Evolutionary conservation across 2,797 vertebrate genomes (phyloP).

Genomic region (Labroides dimidiatus): DNA sequence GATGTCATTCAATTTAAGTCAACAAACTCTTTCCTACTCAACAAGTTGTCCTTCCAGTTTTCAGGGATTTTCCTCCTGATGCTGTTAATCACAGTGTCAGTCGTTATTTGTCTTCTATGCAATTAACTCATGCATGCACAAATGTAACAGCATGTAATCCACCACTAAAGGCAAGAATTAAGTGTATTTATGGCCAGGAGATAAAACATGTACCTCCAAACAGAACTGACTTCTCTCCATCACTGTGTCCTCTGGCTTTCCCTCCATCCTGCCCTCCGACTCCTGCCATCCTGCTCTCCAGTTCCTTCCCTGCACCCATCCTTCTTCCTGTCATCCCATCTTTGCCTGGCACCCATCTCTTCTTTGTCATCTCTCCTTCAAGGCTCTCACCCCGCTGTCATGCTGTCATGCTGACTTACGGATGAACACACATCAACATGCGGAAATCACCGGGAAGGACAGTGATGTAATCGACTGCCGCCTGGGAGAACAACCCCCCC

Average conservation of each 20-base stretch:
- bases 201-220: constrained; percentile 11
- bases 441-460: constrained; percentile 43
- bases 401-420: constrained; percentile 52
- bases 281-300: constrained; percentile 17
- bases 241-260: constrained; percentile 31
- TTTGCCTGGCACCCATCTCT: constrained; percentile 42
- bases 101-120: neutral
- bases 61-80: no score
- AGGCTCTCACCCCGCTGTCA: constrained; percentile 51
- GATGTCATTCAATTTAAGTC: no score
- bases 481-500: constrained; percentile 32
- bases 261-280: constrained; percentile 35
- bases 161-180: neutral
- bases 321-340: constrained; percentile 23
- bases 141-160: constrained; percentile 3
- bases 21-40: no score
- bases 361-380: constrained; percentile 59
- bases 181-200: neutral
- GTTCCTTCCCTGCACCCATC: constrained; percentile 4
- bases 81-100: no score
- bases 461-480: constrained; percentile 59
- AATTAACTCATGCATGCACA: neutral
- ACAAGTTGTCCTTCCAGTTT: no score
- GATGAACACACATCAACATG: constrained; percentile 47
- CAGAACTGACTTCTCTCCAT: constrained; percentile 12